Evolutionary conservation across 37 sponge, comb jelly and placozoan species (phyloP).

Genomic region (Halisarca cf. caerulea): DNA sequence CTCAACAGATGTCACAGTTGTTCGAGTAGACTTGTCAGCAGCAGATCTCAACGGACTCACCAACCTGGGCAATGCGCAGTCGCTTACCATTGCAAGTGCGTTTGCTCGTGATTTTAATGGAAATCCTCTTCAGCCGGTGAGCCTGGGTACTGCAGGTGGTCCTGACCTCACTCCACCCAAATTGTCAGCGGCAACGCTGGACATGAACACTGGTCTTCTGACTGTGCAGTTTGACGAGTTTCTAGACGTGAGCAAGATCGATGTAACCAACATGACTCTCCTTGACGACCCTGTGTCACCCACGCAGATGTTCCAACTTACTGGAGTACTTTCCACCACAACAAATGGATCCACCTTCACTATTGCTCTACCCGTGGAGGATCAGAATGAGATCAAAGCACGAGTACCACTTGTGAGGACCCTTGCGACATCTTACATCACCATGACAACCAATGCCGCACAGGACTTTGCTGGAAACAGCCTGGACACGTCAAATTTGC

Average conservation of each 20-base stretch:
- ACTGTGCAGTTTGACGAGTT: conserved; percentile 55
- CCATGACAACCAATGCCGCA: conserved; percentile 36
- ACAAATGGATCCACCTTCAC: conserved; percentile 47
- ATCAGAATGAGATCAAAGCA: conserved; percentile 75
- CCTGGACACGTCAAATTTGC: neutral
- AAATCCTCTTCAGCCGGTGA: conserved; percentile 38
- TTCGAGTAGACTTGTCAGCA: conserved; percentile 32
- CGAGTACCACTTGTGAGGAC: conserved; percentile 45
- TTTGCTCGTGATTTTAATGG: conserved; percentile 54
- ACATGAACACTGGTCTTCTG: conserved; percentile 58
- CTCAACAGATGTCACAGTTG: neutral
- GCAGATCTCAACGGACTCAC: conserved; percentile 11
- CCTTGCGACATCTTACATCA: conserved; percentile 29
- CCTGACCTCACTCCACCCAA: conserved; percentile 42
- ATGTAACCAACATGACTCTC: conserved; percentile 48
- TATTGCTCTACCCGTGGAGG: conserved; percentile 48
- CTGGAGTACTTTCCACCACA: conserved; percentile 48
- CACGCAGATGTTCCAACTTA: conserved; percentile 32
- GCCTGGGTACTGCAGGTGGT: conserved; percentile 31
- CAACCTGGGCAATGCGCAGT: conserved; percentile 40
- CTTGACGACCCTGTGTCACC: conserved; percentile 12
- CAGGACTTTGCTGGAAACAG: conserved; percentile 60
- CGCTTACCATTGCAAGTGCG: conserved; percentile 35
- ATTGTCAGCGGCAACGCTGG: conserved; percentile 30
- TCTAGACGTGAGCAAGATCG: neutral